Conservation (phyloP, 2,113 vertebrate genomes). For the Antigone vipio region DNA sequence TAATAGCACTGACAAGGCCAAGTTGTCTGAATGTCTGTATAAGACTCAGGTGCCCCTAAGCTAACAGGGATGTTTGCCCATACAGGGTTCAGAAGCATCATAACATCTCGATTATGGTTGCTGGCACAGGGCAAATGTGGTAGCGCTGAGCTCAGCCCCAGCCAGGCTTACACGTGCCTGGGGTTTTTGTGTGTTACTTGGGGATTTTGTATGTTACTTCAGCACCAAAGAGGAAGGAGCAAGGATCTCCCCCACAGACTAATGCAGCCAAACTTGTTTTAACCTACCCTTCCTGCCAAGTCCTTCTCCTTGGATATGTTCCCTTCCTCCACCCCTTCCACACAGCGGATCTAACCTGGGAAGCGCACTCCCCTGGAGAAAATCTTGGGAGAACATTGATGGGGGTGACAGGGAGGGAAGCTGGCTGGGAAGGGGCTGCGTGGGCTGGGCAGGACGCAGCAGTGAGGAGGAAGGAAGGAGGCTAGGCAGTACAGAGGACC, state of each 20-base stretch:
- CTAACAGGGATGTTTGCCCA: neutral
- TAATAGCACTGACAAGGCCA: neutral
- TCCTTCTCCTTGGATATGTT: neutral
- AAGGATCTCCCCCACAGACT: neutral
- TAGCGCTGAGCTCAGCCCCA: neutral
- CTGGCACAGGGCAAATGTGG: rapidly evolving
- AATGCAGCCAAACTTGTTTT: neutral
- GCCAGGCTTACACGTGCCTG: neutral
- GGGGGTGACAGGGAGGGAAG: neutral
- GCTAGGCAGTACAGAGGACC: neutral
- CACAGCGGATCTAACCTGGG: neutral
- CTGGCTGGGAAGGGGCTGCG: neutral
- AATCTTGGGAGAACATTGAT: neutral
- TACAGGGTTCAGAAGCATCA: neutral
- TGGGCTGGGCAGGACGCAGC: neutral
- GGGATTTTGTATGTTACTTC: neutral
- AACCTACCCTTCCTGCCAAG: neutral
- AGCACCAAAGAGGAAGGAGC: neutral
- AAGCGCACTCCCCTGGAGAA: neutral
- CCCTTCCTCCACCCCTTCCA: neutral
- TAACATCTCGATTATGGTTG: neutral
- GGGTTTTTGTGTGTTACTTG: neutral
- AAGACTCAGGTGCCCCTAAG: neutral
- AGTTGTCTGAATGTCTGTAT: neutral
- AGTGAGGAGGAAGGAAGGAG: conserved; percentile 29